A percentile compares a stretch with the other conserved stretches of the same genome.
Evolutionary conservation across 2,797 vertebrate species (phyloP).

Genomic region (Propithecus deckenii): DNA sequence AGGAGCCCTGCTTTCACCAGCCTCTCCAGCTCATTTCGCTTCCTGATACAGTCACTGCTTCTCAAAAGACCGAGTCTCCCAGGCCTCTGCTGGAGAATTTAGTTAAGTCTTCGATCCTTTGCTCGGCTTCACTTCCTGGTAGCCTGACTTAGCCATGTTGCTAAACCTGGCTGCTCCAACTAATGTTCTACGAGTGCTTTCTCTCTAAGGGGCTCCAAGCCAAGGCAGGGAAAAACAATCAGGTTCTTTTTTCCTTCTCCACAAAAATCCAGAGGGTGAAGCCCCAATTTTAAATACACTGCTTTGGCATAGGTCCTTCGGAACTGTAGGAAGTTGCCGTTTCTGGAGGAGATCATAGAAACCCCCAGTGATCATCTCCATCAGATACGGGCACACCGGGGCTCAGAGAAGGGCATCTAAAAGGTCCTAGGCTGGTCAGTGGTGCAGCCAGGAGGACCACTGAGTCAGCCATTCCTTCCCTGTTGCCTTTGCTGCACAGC

Average conservation of each 20-base stretch:
- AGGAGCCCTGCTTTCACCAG: constrained; percentile 57
- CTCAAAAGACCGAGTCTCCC: constrained; percentile 43
- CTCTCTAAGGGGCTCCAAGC: not conserved
- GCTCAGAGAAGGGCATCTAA: not conserved
- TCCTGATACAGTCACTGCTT: constrained; percentile 58
- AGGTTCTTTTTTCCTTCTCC: not conserved
- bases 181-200: not conserved
- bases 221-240: not conserved
- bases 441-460: not conserved
- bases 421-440: too few species aligned
- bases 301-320: not conserved
- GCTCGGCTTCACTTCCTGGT: constrained; percentile 52
- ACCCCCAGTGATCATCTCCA: not conserved
- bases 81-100: constrained; percentile 24
- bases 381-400: not conserved
- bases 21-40: constrained; percentile 60
- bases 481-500: not conserved
- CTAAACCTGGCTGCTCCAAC: constrained; percentile 41
- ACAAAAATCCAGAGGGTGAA: not conserved
- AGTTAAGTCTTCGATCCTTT: not conserved
- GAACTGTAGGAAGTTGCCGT: not conserved
- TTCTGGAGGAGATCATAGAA: not conserved
- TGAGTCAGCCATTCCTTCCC: not conserved
- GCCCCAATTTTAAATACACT: not conserved
- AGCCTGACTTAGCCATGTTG: not conserved